phyloP scores from a whole-genome alignment of 2,888 invertebrate species.

The Drosophila longiperda region DNA sequence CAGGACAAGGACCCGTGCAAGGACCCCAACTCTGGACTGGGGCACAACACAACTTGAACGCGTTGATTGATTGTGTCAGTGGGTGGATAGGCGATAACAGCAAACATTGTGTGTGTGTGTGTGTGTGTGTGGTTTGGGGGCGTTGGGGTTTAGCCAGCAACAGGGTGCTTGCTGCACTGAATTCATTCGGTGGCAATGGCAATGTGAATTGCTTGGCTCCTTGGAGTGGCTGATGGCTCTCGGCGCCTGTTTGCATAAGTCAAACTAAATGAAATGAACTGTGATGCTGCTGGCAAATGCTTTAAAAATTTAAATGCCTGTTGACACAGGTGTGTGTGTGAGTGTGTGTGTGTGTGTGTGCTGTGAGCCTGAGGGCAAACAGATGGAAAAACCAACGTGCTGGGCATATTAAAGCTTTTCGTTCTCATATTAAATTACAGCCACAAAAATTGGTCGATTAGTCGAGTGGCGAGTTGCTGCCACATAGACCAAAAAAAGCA shows the following conservation, averaged over 20 bases:
- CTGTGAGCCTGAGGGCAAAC: constrained; percentile 24
- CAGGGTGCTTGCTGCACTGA: constrained; percentile 33
- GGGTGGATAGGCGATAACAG: constrained; percentile 16
- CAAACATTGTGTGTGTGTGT: background rate
- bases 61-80: constrained; percentile 74
- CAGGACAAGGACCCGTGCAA: constrained; percentile 1
- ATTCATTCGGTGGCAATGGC: constrained; percentile 60
- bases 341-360: constrained; percentile 1
- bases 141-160: background rate
- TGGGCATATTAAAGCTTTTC: constrained; percentile 65
- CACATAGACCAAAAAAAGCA: constrained; percentile 31
- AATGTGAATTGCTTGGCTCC: constrained; percentile 73
- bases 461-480: constrained; percentile 17
- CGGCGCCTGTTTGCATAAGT: constrained; percentile 69
- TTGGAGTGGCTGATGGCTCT: constrained; percentile 53
- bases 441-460: constrained; percentile 71
- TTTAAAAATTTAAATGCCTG: constrained; percentile 64
- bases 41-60: constrained; percentile 52
- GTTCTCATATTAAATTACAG: constrained; percentile 74
- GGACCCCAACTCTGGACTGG: constrained; percentile 5
- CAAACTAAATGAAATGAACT: constrained; percentile 74
- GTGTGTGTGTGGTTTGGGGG: background rate
- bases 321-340: constrained; percentile 56
- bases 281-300: constrained; percentile 45
- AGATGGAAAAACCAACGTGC: constrained; percentile 61